Percentiles rank a stretch among this genome's conserved stretches.
Evolutionary conservation across 2,888 invertebrate genomes (phyloP).

Genomic region (Norana najaformis): DNA sequence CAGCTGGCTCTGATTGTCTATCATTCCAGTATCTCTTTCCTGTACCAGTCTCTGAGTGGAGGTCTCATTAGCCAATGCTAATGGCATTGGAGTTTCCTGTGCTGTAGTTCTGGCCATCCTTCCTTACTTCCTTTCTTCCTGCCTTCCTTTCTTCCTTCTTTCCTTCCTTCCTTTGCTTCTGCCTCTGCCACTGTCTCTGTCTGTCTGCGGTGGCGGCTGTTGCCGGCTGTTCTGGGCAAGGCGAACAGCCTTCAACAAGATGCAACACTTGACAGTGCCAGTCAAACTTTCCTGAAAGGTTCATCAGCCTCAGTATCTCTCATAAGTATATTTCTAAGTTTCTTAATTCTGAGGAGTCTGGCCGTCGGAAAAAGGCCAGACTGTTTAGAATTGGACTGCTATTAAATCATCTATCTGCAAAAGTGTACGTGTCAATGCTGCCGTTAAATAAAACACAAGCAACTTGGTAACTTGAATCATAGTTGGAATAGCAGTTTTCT

Average conservation of each 20-base stretch:
- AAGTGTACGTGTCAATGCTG: too few species aligned
- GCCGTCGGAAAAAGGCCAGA: background rate
- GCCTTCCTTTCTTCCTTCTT: background rate
- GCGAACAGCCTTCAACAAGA: background rate
- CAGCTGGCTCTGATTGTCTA: constrained; percentile 21
- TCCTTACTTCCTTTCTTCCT: background rate
- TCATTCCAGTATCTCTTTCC: constrained; percentile 18
- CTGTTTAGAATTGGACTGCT: background rate
- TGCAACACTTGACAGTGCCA: constrained; percentile 13
- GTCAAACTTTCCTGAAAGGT: constrained; percentile 5
- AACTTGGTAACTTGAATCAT: background rate
- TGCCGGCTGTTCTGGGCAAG: background rate
- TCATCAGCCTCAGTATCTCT: background rate
- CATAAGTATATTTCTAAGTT: background rate
- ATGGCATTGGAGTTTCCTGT: constrained; percentile 15
- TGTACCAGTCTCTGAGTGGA: constrained; percentile 22
- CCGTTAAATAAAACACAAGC: background rate
- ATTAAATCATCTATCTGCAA: background rate
- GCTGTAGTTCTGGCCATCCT: background rate
- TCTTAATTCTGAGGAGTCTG: background rate
- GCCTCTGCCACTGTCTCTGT: background rate
- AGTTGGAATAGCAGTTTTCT: background rate
- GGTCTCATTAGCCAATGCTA: constrained; percentile 9
- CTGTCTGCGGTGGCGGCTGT: background rate
- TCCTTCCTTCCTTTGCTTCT: background rate